Evolutionary conservation across 2,113 vertebrate genomes (phyloP).

Genomic region (Anser cygnoides): DNA sequence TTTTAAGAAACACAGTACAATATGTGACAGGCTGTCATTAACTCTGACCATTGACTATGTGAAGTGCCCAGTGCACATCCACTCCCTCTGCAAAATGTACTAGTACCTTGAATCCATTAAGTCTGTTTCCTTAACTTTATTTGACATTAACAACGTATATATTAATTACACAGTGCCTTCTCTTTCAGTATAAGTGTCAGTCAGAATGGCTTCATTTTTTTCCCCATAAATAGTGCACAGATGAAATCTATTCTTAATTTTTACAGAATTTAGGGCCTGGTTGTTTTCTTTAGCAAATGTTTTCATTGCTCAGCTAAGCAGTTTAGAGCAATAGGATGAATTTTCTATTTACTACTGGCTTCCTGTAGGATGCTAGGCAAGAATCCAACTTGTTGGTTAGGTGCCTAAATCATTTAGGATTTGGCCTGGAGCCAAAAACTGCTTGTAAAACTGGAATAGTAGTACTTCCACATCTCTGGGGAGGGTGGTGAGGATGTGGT

Average conservation of each 20-base stretch:
- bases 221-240: background rate
- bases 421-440: background rate
- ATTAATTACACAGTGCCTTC: background rate
- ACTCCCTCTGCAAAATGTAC: background rate
- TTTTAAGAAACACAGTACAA: background rate
- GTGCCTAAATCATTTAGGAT: background rate
- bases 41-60: background rate
- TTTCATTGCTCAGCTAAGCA: background rate
- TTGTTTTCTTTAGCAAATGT: background rate
- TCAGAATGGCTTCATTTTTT: background rate
- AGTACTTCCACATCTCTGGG: background rate
- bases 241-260: background rate
- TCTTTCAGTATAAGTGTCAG: background rate
- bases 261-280: background rate
- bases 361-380: background rate
- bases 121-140: background rate
- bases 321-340: background rate
- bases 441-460: background rate
- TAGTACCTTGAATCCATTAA: background rate
- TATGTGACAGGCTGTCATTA: background rate
- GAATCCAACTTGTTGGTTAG: background rate
- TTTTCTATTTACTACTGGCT: background rate
- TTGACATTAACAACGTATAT: background rate
- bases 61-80: background rate
- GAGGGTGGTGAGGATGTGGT: accelerated